Conservation (phyloP, 37 sponge, comb jelly and placozoan species). For the Chondrosia reniformis region DNA sequence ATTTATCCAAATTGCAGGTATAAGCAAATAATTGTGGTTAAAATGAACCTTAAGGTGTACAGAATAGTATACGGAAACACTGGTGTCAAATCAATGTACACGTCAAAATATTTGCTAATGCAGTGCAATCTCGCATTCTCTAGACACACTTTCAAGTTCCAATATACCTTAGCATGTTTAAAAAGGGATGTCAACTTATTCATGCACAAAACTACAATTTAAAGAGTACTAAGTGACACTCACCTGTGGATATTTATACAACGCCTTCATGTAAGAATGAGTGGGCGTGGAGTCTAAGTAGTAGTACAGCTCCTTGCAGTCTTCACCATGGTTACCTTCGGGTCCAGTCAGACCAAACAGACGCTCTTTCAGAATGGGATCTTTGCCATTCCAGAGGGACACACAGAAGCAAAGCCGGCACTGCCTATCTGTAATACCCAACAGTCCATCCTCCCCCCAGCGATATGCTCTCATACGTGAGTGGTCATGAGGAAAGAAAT, state of each 20-base stretch:
- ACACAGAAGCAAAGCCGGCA: constrained; percentile 89
- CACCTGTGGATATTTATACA: constrained; percentile 92
- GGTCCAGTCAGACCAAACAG: constrained; percentile 86
- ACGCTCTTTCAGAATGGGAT: constrained; percentile 93
- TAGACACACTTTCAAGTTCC: too few species aligned
- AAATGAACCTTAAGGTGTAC: too few species aligned
- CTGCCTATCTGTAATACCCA: constrained; percentile 91
- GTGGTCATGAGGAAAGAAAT: constrained; percentile 94
- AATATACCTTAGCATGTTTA: too few species aligned
- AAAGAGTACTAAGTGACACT: not conserved
- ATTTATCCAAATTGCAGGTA: too few species aligned
- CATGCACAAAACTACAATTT: not conserved
- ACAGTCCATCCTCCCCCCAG: constrained; percentile 94
- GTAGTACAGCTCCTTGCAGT: constrained; percentile 94
- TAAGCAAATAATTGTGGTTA: too few species aligned
- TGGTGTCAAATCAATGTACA: too few species aligned
- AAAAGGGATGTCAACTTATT: constrained; percentile 8
- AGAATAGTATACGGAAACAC: too few species aligned
- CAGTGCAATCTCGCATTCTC: too few species aligned
- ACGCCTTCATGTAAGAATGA: constrained; percentile 91
- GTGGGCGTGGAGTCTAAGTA: constrained; percentile 97
- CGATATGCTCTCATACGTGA: constrained; percentile 90
- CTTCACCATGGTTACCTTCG: constrained; percentile 96
- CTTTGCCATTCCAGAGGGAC: constrained; percentile 89
- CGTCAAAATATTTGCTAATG: too few species aligned